Evolutionary conservation across 2,888 invertebrate species (phyloP), one percentile per base, ranked within the genome.

Genomic region (Serripes groenlandicus): DNA sequence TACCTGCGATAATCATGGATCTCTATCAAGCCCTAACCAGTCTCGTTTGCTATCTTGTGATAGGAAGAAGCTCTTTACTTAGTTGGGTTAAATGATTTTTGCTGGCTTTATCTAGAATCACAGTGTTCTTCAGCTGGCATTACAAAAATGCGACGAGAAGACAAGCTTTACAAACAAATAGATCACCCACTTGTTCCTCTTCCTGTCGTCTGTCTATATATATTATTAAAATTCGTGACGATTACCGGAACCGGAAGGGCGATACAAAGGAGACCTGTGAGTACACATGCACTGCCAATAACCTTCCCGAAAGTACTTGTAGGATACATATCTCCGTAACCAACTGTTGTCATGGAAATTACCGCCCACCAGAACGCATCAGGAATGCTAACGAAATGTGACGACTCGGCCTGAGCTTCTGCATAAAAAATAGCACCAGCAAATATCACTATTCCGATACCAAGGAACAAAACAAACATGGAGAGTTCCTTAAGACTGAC

Each of bases 191-290:
- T 73, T 23, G 23, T 54, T 26, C 86, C 86, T 26, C 88, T 81
- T 54, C 92, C 91, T 23, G 92, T 94, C 69, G 93, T 93, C 60
- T 94, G 94, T 1, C 94, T 92, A 82, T 95, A 95, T 88, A 94
- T 95, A 83, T 94, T 94, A 83, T 95, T 95, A 92, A 95, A 95
- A 90, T 95, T 95, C 72, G 95, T 94, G 7, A 95, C 95, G 71
- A 95, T 95, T 62, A 95, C 95, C 0, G 95, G 95, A 23, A 95
- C 95, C 11, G 95, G 95, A 32, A 95, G 93, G 9, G 95, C 95
- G 30, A 95, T 91, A 21, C 95, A 94, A 49, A 95, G 91, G 7
- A 95, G 94, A n/a, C 95, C 95, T 52, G 94, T 94, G 58, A 95
- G 84, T n/a, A 95, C 94, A 73, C 95, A 95, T 85, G 93, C 85